Percentiles rank a stretch among this genome's conserved stretches.
These are phyloP conservation scores for Tenthredo scrophulariae DNA, from an alignment of 2,888 invertebrate species.

Conservation along the genomic window DNA sequence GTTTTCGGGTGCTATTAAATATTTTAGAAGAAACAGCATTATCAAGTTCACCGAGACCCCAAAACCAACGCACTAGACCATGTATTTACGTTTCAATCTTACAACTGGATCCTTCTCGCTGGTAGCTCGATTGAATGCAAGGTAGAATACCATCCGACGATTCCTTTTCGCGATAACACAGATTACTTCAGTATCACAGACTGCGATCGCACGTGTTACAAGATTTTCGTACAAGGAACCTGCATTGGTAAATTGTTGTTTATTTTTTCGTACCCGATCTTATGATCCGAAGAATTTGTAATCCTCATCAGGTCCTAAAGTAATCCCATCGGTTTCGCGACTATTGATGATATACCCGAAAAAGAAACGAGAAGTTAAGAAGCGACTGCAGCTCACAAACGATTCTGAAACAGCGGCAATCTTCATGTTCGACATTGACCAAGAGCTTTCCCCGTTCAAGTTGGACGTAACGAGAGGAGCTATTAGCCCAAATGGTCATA, in stretches of 20 bases:
- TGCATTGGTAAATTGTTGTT: constrained; percentile 69
- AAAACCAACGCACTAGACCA: constrained; percentile 72
- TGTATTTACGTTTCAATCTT: constrained; percentile 72
- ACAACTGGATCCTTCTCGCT: constrained; percentile 67
- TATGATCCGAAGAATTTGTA: constrained; percentile 33
- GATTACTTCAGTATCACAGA: constrained; percentile 74
- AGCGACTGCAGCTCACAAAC: constrained; percentile 74
- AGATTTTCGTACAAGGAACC: constrained; percentile 69
- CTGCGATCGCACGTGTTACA: constrained; percentile 61
- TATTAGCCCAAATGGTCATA: constrained; percentile 67
- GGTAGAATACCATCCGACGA: constrained; percentile 72
- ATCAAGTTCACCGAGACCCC: constrained; percentile 68
- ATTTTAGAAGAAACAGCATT: constrained; percentile 64
- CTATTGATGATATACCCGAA: constrained; percentile 59
- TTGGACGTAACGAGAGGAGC: constrained; percentile 70
- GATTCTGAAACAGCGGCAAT: constrained; percentile 67
- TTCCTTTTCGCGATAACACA: constrained; percentile 68
- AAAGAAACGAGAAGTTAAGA: constrained; percentile 56
- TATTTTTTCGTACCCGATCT: constrained; percentile 42
- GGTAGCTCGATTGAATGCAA: constrained; percentile 67
- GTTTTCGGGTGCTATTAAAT: not conserved
- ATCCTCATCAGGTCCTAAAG: constrained; percentile 61
- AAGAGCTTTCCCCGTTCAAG: constrained; percentile 69
- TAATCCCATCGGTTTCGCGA: constrained; percentile 55
- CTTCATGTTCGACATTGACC: constrained; percentile 74